phyloP scores from a whole-genome alignment of 2,888 invertebrate species.

The Epicampocera succincta region DNA sequence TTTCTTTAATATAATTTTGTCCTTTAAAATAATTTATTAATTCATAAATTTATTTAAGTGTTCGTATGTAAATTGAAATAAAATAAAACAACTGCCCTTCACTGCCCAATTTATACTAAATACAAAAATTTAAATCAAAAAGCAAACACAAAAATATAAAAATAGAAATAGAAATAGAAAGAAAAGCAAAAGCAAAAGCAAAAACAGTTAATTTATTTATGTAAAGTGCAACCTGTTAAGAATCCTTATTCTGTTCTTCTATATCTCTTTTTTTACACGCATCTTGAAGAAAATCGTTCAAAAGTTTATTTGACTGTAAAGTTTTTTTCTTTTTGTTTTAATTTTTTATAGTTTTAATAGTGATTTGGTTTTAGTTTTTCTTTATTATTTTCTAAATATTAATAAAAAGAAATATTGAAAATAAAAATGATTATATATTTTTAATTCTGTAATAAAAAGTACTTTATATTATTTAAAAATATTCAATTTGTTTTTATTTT shows the following conservation, averaged over 20 bases:
- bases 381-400: conserved; percentile 53
- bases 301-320: conserved; percentile 41
- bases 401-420: conserved; percentile 43
- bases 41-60: conserved; percentile 56
- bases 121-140: conserved; percentile 51
- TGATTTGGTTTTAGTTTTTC: conserved; percentile 60
- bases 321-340: conserved; percentile 52
- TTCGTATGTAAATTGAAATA: conserved; percentile 65
- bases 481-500: conserved; percentile 46
- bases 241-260: conserved; percentile 56
- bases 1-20: conserved; percentile 24
- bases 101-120: conserved; percentile 67
- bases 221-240: conserved; percentile 68
- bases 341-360: conserved; percentile 41
- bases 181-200: conserved; percentile 40
- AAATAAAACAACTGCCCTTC: conserved; percentile 66
- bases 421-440: conserved; percentile 62
- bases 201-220: conserved; percentile 51
- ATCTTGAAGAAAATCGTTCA: conserved; percentile 55
- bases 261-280: conserved; percentile 45
- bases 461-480: conserved; percentile 68
- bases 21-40: conserved; percentile 43
- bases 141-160: conserved; percentile 1
- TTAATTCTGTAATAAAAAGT: conserved; percentile 67
- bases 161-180: conserved; percentile 12